These are phyloP conservation scores for Lydus trimaculatus DNA, from an alignment of 2,888 invertebrate genomes.

Conservation along the genomic window DNA sequence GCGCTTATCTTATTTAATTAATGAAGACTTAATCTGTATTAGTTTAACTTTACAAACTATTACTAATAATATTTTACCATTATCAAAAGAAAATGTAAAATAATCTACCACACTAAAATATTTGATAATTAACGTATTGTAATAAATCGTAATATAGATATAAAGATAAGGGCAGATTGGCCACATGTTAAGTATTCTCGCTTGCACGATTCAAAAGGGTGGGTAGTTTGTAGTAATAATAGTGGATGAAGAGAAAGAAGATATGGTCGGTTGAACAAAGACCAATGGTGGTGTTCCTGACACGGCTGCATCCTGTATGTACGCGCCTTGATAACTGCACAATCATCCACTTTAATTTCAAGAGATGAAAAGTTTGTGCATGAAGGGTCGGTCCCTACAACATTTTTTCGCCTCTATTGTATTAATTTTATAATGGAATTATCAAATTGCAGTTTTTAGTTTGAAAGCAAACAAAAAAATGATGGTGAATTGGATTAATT, in stretches of 20 bases:
- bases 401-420: not conserved
- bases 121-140: not conserved
- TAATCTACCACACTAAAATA: not conserved
- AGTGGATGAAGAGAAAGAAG: not conserved
- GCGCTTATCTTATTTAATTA: conserved; percentile 6
- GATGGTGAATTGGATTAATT: not conserved
- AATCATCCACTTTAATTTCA: conserved; percentile 32
- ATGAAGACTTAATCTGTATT: conserved; percentile 4
- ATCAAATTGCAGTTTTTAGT: not conserved
- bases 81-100: not conserved
- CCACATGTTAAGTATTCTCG: conserved; percentile 9
- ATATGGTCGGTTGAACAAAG: conserved; percentile 11
- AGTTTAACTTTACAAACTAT: not conserved
- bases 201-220: conserved; percentile 1
- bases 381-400: conserved; percentile 14
- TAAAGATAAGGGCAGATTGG: not conserved
- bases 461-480: not conserved
- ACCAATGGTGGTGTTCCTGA: conserved; percentile 22
- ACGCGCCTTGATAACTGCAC: conserved; percentile 25
- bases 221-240: not conserved
- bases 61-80: not conserved
- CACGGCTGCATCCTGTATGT: conserved; percentile 17
- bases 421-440: conserved; percentile 8
- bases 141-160: not conserved
- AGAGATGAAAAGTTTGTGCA: conserved; percentile 16